Base-by-base conservation (phyloP, 2,113 vertebrate species). In the Speoplatyrhinus poulsoni region DNA sequence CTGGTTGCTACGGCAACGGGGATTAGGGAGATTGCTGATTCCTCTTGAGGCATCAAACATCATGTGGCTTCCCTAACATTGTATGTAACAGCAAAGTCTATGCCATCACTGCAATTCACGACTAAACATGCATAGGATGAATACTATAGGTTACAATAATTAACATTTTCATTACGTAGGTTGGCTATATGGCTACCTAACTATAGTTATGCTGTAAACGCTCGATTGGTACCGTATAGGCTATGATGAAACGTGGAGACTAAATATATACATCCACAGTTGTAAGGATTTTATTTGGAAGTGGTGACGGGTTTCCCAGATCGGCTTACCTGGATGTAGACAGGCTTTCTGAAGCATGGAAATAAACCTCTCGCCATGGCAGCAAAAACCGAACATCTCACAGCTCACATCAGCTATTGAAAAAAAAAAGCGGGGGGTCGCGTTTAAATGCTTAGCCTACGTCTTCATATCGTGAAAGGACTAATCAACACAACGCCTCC, bases 361-460 rank as follows among this genome's bases (percentile, higher is more conserved):
- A 94, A 93, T 90, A 93, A 87, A 89, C 88, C 90, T 90, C 92
- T 93, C 81, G 95, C 95, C 95, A 97, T 97, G 92, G 92, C 87
- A 90, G 92, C 87, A 90, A 50, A 82, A 83, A 91, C 90, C 70
- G 87, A 90, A 92, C 95, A 96, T 96, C 82, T 92, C 94, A 93
- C 94, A 83, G 60, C 81, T 92, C 94, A 93, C 94, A 83, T 59
- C 81, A 70, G 89, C 90, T 72, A 69, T 68, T 47, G 63, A n/a
- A 69, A 60, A 52, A 68, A 53, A 58, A 12, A 57, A 41, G 36
- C 36, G 36, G 36, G 5, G 5, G 4, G 36, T 41, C 7, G 4
- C 5, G 36, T 41, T 41, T 41, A 41, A 41, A 41, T 41, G 36
- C 7, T 41, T 5, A 41, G 0, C 5, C 4, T 41, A 8, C 36